These are phyloP conservation scores for Parazoanthus swiftii DNA, from an alignment of 92 coral and sea anemone species.

Conservation along the genomic window DNA sequence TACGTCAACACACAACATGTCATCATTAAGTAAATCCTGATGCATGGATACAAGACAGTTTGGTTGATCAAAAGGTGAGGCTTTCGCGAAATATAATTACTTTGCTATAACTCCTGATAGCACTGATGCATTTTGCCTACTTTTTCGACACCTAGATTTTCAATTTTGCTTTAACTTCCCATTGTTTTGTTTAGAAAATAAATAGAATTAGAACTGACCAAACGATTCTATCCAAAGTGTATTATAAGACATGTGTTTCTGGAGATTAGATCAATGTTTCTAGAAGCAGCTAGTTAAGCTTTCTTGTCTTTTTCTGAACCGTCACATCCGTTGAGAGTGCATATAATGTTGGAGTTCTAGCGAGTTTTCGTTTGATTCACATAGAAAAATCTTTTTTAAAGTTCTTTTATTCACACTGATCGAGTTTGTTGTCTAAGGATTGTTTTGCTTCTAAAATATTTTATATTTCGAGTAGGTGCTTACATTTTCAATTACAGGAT, in stretches of 20 bases:
- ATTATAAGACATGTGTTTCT: too few species aligned
- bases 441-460: too few species aligned
- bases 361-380: not conserved
- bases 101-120: not conserved
- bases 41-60: not conserved
- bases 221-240: not conserved
- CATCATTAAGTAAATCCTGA: not conserved
- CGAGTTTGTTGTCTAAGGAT: not conserved
- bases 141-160: not conserved
- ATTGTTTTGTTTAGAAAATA: not conserved
- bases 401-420: not conserved
- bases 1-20: not conserved
- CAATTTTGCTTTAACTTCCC: too few species aligned
- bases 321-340: not conserved
- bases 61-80: conserved; percentile 1
- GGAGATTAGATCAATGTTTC: too few species aligned
- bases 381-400: too few species aligned
- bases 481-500: not conserved
- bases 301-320: not conserved
- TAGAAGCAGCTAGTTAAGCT: not conserved
- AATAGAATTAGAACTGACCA: not conserved
- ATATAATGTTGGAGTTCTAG: not conserved
- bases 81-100: not conserved
- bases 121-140: not conserved
- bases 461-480: not conserved